These are phyloP conservation scores for Urocyon cinereoargenteus DNA, from an alignment of 2,797 vertebrate genomes.

Conservation along the genomic window DNA sequence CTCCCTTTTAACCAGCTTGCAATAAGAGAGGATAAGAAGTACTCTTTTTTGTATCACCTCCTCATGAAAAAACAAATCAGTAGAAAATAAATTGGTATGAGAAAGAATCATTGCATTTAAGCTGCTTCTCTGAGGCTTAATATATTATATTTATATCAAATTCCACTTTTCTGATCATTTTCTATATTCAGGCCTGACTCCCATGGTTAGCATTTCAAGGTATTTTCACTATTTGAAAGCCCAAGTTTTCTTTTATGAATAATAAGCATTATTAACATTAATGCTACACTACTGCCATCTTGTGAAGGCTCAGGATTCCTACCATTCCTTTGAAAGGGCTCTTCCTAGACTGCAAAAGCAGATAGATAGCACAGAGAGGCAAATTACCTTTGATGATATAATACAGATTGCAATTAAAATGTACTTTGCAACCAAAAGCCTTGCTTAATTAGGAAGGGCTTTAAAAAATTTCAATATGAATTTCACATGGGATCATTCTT, in stretches of 20 bases:
- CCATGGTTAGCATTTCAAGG: background rate
- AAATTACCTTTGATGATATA: background rate
- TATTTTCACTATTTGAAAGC: background rate
- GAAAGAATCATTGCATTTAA: background rate
- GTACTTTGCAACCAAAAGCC: background rate
- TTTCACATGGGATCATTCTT: background rate
- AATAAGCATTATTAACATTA: background rate
- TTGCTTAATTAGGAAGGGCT: background rate
- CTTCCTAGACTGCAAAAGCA: background rate
- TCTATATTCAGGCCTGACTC: background rate
- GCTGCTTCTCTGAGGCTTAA: background rate
- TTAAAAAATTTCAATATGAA: slow-evolving; percentile 27
- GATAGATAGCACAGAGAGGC: background rate
- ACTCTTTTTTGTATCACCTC: background rate
- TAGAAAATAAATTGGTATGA: background rate
- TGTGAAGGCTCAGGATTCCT: slow-evolving; percentile 68
- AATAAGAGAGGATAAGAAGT: background rate
- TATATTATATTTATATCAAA: background rate
- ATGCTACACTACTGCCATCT: slow-evolving; percentile 84
- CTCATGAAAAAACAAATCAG: background rate
- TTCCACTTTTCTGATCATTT: background rate
- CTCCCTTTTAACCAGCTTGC: background rate
- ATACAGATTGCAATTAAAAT: background rate
- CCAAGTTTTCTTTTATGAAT: background rate
- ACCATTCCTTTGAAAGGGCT: slow-evolving; percentile 4